phyloP scores from a whole-genome alignment of 1,140 invertebrate species.

The Pseudoatta argentina region DNA sequence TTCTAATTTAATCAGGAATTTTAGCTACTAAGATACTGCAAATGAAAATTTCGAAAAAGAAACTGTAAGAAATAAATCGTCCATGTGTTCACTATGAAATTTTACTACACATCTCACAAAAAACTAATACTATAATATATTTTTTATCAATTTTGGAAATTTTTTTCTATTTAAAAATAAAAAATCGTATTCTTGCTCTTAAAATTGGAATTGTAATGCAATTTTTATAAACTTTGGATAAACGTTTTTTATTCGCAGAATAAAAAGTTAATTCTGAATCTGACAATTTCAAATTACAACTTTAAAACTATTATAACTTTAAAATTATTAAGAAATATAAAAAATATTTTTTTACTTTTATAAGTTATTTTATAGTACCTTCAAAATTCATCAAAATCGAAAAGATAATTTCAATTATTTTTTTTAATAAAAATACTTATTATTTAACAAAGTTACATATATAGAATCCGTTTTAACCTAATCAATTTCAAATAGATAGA shows the following conservation, averaged over 20 bases:
- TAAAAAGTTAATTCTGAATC: background rate
- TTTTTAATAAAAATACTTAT: background rate
- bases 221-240: background rate
- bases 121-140: background rate
- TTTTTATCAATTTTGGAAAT: background rate
- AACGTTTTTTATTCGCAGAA: background rate
- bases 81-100: background rate
- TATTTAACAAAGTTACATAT: background rate
- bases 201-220: background rate
- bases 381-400: background rate
- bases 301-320: background rate
- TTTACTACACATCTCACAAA: background rate
- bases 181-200: background rate
- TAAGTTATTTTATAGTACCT: background rate
- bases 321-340: background rate
- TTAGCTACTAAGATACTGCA: background rate
- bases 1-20: background rate
- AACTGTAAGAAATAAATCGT: background rate
- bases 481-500: constrained; percentile 1
- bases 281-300: background rate
- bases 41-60: background rate
- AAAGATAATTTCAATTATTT: background rate
- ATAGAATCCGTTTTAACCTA: background rate
- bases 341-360: background rate
- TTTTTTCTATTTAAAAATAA: background rate